phyloP scores from a whole-genome alignment of 2,797 vertebrate species.

The Coregonus suidteri region DNA sequence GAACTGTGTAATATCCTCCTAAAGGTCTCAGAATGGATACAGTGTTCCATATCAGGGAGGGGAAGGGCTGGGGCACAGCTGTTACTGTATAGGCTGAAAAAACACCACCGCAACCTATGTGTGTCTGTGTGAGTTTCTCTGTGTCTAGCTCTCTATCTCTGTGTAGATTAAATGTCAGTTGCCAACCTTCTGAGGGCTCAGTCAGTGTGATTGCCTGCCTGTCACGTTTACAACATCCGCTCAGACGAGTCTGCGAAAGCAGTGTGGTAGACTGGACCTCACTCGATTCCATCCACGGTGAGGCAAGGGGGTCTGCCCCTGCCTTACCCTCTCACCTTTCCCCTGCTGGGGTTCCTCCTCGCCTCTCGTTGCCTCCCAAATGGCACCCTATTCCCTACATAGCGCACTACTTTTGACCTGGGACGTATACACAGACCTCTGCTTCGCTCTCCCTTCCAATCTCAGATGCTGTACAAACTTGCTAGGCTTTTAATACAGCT shows the following conservation, averaged over 20 bases:
- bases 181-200: slow-evolving; percentile 35
- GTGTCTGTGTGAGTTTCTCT: neutral
- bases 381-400: no score
- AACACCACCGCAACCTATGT: neutral
- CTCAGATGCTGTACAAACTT: neutral
- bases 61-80: slow-evolving; percentile 62
- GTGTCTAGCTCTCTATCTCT: slow-evolving; percentile 14
- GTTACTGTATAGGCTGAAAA: slow-evolving; percentile 50
- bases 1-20: slow-evolving; percentile 70
- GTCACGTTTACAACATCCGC: slow-evolving; percentile 54
- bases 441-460: slow-evolving; percentile 1
- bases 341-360: neutral
- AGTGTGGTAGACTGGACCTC: no score
- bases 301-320: slow-evolving; percentile 2
- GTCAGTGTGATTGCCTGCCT: slow-evolving; percentile 41
- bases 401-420: no score
- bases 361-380: no score
- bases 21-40: slow-evolving; percentile 73
- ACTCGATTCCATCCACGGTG: neutral
- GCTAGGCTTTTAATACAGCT: neutral
- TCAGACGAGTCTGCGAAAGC: neutral
- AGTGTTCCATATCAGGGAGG: slow-evolving; percentile 66
- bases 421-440: neutral
- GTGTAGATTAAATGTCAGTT: slow-evolving; percentile 66
- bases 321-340: neutral